Percentiles rank a stretch among this genome's conserved stretches.
Conservation (phyloP, 2,888 invertebrate species). For the Eutolmus rufibarbis region DNA sequence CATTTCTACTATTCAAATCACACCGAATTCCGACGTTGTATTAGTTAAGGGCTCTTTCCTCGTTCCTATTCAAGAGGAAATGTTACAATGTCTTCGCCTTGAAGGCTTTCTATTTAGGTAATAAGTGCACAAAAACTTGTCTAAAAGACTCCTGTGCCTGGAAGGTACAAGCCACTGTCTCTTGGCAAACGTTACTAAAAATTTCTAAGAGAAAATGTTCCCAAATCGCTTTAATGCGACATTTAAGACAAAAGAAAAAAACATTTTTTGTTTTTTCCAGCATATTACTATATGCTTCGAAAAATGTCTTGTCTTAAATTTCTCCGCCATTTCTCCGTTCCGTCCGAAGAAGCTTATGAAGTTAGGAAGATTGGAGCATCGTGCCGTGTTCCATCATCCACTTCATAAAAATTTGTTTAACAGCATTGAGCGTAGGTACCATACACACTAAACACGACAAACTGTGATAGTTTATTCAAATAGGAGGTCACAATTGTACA, state of each 20-base stretch:
- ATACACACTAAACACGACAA: not conserved
- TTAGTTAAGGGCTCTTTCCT: not conserved
- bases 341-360: not conserved
- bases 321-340: not conserved
- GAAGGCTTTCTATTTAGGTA: not conserved
- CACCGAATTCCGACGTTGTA: not conserved
- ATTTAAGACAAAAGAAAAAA: not conserved
- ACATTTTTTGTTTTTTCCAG: not conserved
- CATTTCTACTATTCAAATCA: not conserved
- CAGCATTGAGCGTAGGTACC: not conserved
- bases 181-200: not conserved
- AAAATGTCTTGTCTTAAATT: not conserved
- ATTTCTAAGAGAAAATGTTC: not conserved
- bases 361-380: not conserved
- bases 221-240: not conserved
- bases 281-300: slow-evolving; percentile 17
- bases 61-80: not conserved
- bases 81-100: not conserved
- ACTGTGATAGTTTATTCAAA: not conserved
- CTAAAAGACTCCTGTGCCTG: not conserved
- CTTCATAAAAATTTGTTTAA: not conserved
- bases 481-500: not conserved
- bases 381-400: not conserved
- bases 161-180: not conserved
- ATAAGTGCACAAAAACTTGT: slow-evolving; percentile 21